Evolutionary conservation across 1,140 invertebrate species (phyloP), one percentile per base, ranked within the genome.

Genomic region (Vollenhovia emeryi): DNA sequence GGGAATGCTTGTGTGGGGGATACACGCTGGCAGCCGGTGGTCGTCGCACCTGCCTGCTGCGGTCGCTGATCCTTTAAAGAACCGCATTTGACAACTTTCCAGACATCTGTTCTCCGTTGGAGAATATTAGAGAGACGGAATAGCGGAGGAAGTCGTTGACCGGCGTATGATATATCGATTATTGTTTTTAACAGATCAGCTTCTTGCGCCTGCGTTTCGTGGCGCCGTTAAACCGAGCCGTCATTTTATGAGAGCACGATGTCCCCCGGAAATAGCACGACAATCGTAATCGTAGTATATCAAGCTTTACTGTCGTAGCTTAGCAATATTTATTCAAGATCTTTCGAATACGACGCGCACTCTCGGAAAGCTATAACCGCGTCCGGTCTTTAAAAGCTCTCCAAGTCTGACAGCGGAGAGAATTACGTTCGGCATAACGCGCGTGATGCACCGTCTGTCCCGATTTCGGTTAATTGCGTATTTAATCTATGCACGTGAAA

Each of bases 401-500:
- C 60, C 62, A 79, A 73, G 64, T 36, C 9, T 36, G 40, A 15
- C 11, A 36, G 50, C 18, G 45, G 60, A 48, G 40, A 59, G 48
- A 59, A 69, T 76, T 68, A 60, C n/a, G 24, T 66, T 7, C 24
- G 68, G 71, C 74, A 79, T n/a, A 64, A 55, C 11, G 48, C 27
- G 9, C 30, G 9, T n/a, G 57, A 79, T 86, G 48, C 66, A 52
- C 80, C 86, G 88, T 68, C 84, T 91, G 87, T 83, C 33, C 59
- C 30, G 40, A 80, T 78, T 78, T 50, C 66, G 50, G 33, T 79
- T 91, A 88, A 90, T 90, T 83, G 82, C 50, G 15, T 36, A 33
- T 62, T 90, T 88, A 85, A 90, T 90, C 71, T 71, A 78, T 83
- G 71, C 33, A 40, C 30, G 13, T 1, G 33, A 75, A 87, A 43